Conservation (phyloP, 23 tunicate genomes). For the Phallusia fumigata region DNA sequence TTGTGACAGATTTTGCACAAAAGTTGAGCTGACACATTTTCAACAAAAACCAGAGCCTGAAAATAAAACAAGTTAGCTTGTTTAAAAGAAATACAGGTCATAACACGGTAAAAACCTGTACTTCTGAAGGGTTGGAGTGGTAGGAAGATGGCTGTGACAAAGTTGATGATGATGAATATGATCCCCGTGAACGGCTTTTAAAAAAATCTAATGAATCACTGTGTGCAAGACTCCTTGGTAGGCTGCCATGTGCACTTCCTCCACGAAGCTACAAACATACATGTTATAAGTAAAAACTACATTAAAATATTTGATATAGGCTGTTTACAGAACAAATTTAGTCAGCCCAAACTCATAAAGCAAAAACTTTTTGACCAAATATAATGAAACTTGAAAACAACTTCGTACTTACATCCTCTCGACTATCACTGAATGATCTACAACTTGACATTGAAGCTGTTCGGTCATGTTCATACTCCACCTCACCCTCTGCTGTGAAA, state of each 20-base stretch:
- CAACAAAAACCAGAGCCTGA: constrained; percentile 65
- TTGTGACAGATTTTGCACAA: constrained; percentile 75
- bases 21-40: constrained; percentile 69
- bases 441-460: constrained; percentile 64
- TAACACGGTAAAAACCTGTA: constrained; percentile 19
- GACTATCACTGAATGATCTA: constrained; percentile 47
- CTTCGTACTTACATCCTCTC: constrained; percentile 49
- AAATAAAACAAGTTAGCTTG: neutral
- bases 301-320: no score
- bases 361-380: no score
- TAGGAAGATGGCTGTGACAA: constrained; percentile 47
- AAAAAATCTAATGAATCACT: constrained; percentile 39
- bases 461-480: constrained; percentile 63
- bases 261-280: neutral
- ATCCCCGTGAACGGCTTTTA: constrained; percentile 30
- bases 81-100: neutral
- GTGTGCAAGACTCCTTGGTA: constrained; percentile 32
- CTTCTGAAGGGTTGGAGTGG: constrained; percentile 33
- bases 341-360: no score
- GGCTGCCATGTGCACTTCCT: constrained; percentile 26
- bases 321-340: no score
- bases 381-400: no score
- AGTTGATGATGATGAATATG: constrained; percentile 70
- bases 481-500: constrained; percentile 52
- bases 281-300: no score